Conservation (phyloP, 1,140 invertebrate genomes). For the Caenorhabditis brenneri region DNA sequence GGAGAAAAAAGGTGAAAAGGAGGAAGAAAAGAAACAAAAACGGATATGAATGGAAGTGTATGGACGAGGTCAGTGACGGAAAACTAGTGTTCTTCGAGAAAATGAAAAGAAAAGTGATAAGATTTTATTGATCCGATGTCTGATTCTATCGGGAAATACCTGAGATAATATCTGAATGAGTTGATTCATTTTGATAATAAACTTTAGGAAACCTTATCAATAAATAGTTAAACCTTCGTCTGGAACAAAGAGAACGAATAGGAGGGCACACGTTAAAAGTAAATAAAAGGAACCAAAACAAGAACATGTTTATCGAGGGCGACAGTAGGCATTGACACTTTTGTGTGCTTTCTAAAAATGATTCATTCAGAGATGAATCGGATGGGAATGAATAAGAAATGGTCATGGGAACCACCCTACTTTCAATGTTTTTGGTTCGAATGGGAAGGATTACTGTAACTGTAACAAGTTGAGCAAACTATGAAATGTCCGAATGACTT, state of each 20-base stretch:
- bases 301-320: slow-evolving; percentile 34
- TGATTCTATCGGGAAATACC: slow-evolving; percentile 18
- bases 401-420: background rate
- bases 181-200: no score
- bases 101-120: slow-evolving; percentile 33
- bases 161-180: background rate
- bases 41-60: background rate
- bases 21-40: background rate
- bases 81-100: slow-evolving; percentile 23
- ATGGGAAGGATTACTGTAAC: background rate
- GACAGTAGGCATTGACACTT: background rate
- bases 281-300: slow-evolving; percentile 30
- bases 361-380: slow-evolving; percentile 19
- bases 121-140: slow-evolving; percentile 33
- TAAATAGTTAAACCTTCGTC: background rate
- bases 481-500: background rate
- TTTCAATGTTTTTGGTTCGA: no score
- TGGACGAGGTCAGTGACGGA: slow-evolving; percentile 19
- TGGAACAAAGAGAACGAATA: background rate
- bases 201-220: no score
- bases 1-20: no score
- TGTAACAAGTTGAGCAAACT: background rate
- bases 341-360: background rate
- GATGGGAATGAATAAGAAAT: background rate
- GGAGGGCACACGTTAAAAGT: background rate